Evolutionary conservation across 2,113 vertebrate genomes (phyloP), one percentile per base, ranked within the genome.

Genomic region (Hyperoodon ampullatus): DNA sequence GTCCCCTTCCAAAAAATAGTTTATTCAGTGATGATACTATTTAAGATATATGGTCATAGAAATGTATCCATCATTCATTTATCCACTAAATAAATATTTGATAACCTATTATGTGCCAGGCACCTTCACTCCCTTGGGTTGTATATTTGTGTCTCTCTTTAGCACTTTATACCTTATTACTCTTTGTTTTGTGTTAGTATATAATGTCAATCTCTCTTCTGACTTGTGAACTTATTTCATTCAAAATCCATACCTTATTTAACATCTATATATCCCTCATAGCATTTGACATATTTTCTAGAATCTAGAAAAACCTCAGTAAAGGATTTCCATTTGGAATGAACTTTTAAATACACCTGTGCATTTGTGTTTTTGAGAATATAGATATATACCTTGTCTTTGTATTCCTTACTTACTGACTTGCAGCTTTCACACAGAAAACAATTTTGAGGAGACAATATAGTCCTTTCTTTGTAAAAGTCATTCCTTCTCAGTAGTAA

Each of bases 21-120:
- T 90, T 39, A 90, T 70, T 35, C n/a, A 81, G 68, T 61, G 39
- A 75, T 75, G 1, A 61, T 28, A 42, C 13, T 86, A 90, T 90
- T 66, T 61, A 81, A 93, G 33, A 13, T 11, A 30, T 74, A 74
- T 85, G 33, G 71, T 6, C 33, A 65, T 30, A 82, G 63, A 90
- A 90, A 82, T 30, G 11, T 87, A 83, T 81, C 90, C 19, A 80
- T 72, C 35, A 68, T 50, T 14, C 14, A 75, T 58, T 33, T 53
- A 82, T 50, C 88, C 53, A 94, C 16, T 75, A 50, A 75, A 84
- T 91, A 50, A 55, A 47, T 44, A 74, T 70, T 87, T 94, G 61
- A 86, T 26, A 60, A 21, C 23, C 5, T 90, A 30, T 13, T n/a
- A 23, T 42, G 39, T 77, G 42, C 11, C 42, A 71, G 66, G 8